These are phyloP conservation scores for Eospalax fontanierii DNA, from an alignment of 2,797 vertebrate genomes.

Conservation along the genomic window DNA sequence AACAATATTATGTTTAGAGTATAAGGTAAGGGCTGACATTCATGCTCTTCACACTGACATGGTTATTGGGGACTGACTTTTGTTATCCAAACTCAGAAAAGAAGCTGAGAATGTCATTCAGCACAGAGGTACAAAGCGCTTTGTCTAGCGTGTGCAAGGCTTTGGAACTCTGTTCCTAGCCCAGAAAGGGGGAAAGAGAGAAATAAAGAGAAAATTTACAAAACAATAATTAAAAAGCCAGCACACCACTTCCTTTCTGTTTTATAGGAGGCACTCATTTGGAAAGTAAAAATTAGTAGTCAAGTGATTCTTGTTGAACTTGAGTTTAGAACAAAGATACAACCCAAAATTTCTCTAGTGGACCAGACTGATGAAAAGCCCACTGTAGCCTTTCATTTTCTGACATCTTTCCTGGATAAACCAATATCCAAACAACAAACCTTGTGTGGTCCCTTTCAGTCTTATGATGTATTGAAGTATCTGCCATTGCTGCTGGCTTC, in stretches of 20 bases:
- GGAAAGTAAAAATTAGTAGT: slow-evolving; percentile 3
- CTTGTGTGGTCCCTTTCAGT: not conserved
- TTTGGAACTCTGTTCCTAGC: not conserved
- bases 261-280: not conserved
- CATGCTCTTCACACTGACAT: not conserved
- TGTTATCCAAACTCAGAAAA: slow-evolving; percentile 16
- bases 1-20: slow-evolving; percentile 43
- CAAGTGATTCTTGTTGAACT: not conserved
- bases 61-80: slow-evolving; percentile 44
- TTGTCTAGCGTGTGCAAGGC: not conserved
- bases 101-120: not conserved
- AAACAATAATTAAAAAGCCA: slow-evolving; percentile 9
- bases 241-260: not conserved
- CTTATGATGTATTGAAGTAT: not conserved
- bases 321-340: slow-evolving; percentile 23
- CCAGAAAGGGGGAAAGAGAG: too few species aligned
- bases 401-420: slow-evolving; percentile 12
- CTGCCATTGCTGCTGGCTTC: not conserved
- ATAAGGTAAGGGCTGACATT: not conserved
- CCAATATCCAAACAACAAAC: not conserved
- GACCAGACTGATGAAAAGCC: not conserved
- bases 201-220: not conserved
- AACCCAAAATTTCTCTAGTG: not conserved
- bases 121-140: too few species aligned
- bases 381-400: not conserved